Base-by-base conservation (phyloP, 1,140 invertebrate genomes). In the Archegozetes longisetosus region DNA sequence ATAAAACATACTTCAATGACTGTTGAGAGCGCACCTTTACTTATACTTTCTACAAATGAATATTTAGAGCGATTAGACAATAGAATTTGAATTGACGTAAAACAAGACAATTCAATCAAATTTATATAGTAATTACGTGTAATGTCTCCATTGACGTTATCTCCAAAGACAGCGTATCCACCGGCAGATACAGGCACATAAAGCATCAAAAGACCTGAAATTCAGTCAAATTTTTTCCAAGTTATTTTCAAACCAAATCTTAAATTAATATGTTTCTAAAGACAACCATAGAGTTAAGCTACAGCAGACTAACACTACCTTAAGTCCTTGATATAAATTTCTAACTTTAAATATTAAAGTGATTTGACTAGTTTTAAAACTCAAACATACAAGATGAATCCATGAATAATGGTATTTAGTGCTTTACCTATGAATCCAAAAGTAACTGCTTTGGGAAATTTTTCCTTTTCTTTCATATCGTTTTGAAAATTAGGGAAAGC, bases 401-500 rank as follows among this genome's bases (percentile, higher is more conserved):
- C n/a, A n/a, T n/a, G n/a, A n/a, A n/a, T n/a, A n/a, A n/a, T n/a
- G n/a, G n/a, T n/a, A n/a, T n/a, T n/a, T n/a, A n/a, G n/a, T n/a
- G n/a, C n/a, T n/a, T n/a, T n/a, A n/a, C n/a, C 74, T 47, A 67
- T 52, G 64, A 79, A 79, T 23, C 73, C 76, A 56, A 76, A 73
- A 17, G 72, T 66, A 22, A 77, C 67, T 60, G 75, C 76, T 40
- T 71, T 74, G 9, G 73, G 69, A 67, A 81, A 82, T 62, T 79
- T 70, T 1, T 69, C 68, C 61, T 75, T 76, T 55, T 81, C 72
- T 22, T 70, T 68, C 80, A 82, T 82, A 61, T 83, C 81, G 64
- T 82, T 82, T 65, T 83, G 81, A 40, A 84, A 80, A 1, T 80
- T 82, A 6, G 82, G 82, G 70, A 83, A 83, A 1, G 80, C 77